Base-by-base conservation (phyloP, 2,113 vertebrate species). In the Ammodytes marinus region DNA sequence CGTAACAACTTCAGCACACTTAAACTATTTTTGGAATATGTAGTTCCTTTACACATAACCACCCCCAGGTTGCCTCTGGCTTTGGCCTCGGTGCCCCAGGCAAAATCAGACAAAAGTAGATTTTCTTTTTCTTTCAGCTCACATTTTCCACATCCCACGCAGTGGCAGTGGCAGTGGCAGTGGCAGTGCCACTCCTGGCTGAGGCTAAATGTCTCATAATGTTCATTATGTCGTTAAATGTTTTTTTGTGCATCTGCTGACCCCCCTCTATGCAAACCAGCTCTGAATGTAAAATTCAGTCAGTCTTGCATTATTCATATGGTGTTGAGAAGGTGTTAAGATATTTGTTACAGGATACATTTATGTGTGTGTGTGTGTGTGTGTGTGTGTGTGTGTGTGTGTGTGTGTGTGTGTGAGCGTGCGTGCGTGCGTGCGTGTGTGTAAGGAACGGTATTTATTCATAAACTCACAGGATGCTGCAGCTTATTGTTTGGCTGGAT, bases 251-350 rank as follows among this genome's bases (percentile, higher is more conserved):
- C 61, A 81, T 68, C 60, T 60, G 35, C 73, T 63, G 54, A 71
- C 77, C 8, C 13, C 9, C 69, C 55, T 61, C 39, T 39, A 64
- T 80, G 59, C 57, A 69, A 27, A 27, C 27, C 80, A 88, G 61
- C 78, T 85, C 79, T 79, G 50, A 47, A 84, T 83, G 82, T 88
- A 84, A 81, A 79, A 87, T 79, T 65, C 72, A 59, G 43, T 77
- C 55, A 63, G 57, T 50, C 58, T 60, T 94, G 83, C 81, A 93
- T 93, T 87, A 94, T 92, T 89, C 73, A 91, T 91, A 66, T 57
- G n/a, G 54, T 50, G 74, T 73, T 83, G 61, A 82, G 84, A 74
- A 46, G 60, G 73, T 68, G 50, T 74, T 74, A 58, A 63, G 59
- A 43, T 14, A 66, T 66, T 69, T 68, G 63, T 86, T 67, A 72